Evolutionary conservation across 2,888 invertebrate species (phyloP).

Genomic region (Malthinus seriepunctatus): DNA sequence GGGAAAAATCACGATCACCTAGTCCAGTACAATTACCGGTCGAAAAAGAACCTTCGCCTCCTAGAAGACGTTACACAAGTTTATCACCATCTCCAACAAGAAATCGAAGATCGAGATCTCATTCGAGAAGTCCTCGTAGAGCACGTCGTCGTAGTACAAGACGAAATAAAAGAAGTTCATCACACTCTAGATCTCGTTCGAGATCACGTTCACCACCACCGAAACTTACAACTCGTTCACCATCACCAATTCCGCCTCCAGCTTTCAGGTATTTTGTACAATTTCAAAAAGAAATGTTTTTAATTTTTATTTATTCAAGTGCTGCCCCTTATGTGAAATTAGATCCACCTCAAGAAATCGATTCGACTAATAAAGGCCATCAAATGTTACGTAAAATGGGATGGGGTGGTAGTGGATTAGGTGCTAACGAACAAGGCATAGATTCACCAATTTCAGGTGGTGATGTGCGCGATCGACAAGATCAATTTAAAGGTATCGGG

Average conservation of each 20-base stretch:
- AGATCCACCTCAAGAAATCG: conserved; percentile 57
- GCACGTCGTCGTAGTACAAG: conserved; percentile 46
- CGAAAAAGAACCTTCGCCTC: conserved; percentile 73
- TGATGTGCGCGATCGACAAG: conserved; percentile 85
- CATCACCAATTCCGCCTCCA: conserved; percentile 34
- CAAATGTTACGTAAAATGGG: conserved; percentile 98
- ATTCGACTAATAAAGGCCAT: conserved; percentile 94
- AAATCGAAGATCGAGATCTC: conserved; percentile 55
- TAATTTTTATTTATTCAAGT: conserved; percentile 3
- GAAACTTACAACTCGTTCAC: conserved; percentile 40
- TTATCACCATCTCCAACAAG: conserved; percentile 54
- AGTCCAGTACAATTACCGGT: conserved; percentile 75
- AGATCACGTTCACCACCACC: conserved; percentile 56
- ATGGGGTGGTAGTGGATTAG: conserved; percentile 94
- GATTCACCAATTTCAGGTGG: conserved; percentile 93
- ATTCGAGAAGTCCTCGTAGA: conserved; percentile 51
- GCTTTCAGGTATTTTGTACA: conserved; percentile 13
- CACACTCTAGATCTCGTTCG: conserved; percentile 56
- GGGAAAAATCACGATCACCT: conserved; percentile 76
- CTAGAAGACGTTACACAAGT: conserved; percentile 75
- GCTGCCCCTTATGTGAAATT: conserved; percentile 11
- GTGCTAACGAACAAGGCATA: conserved; percentile 93
- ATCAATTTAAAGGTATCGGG: conserved; percentile 95
- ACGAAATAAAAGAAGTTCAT: conserved; percentile 43
- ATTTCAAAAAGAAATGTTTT: not conserved